Conservation (phyloP, 2,113 vertebrate species). For the Capreolus pygargus region DNA sequence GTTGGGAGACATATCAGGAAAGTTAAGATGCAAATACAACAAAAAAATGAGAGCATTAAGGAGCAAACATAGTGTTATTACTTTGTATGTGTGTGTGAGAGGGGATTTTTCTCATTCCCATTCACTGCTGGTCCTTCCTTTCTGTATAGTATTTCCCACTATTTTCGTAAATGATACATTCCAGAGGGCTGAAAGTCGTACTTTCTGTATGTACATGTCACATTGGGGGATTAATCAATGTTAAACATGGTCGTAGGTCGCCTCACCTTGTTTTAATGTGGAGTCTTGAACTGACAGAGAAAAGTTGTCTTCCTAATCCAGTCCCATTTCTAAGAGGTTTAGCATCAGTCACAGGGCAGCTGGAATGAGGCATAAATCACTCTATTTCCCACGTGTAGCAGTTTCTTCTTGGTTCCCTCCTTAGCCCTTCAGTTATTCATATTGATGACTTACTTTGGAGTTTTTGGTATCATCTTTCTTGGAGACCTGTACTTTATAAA, state of each 20-base stretch:
- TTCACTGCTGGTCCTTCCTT: neutral
- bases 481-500: neutral
- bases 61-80: neutral
- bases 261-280: neutral
- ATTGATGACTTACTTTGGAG: neutral
- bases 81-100: neutral
- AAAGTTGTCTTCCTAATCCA: neutral
- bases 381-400: neutral
- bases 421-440: neutral
- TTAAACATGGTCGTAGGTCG: neutral
- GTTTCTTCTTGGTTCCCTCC: neutral
- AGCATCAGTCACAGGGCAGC: neutral
- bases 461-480: neutral
- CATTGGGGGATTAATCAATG: neutral
- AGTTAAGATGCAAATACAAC: neutral
- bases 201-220: neutral
- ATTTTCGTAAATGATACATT: neutral
- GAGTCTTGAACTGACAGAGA: neutral
- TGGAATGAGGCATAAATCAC: neutral
- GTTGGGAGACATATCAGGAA: neutral
- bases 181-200: neutral
- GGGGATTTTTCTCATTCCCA: neutral
- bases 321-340: neutral
- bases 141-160: neutral
- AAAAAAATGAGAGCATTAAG: neutral